Evolutionary conservation across 1,140 invertebrate genomes (phyloP).

Genomic region (Stegodyphus mimosarum): DNA sequence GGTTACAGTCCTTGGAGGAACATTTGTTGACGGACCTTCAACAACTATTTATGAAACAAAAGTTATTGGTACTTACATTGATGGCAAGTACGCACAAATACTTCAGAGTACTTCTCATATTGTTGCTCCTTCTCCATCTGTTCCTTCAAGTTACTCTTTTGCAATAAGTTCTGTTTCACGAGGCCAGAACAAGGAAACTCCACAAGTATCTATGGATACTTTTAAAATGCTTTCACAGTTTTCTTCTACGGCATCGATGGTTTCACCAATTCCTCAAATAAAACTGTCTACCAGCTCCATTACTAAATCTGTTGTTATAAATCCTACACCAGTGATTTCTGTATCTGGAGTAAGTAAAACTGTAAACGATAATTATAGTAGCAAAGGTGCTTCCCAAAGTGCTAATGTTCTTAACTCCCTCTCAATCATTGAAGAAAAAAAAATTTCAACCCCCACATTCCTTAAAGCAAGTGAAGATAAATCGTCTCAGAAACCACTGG

Average conservation of each 20-base stretch:
- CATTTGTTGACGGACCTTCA: slow-evolving; percentile 81
- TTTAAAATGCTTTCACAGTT: too few species aligned
- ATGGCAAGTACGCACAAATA: slow-evolving; percentile 83
- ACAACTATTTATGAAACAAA: slow-evolving; percentile 88
- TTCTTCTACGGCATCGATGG: too few species aligned
- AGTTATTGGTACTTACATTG: slow-evolving; percentile 89
- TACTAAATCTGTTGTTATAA: too few species aligned
- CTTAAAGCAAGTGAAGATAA: neutral
- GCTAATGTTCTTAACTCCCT: neutral
- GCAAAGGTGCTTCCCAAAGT: neutral
- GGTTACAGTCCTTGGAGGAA: slow-evolving; percentile 83
- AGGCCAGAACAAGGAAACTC: too few species aligned
- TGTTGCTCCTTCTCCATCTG: slow-evolving; percentile 23
- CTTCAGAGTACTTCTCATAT: slow-evolving; percentile 77
- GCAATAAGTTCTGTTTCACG: neutral
- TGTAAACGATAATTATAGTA: too few species aligned
- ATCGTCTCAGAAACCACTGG: neutral
- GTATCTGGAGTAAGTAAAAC: too few species aligned
- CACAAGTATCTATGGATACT: too few species aligned
- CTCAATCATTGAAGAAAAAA: neutral
- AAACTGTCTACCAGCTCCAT: too few species aligned
- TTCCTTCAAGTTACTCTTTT: neutral
- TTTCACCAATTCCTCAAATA: too few species aligned
- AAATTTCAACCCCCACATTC: neutral
- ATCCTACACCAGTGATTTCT: too few species aligned